Evolutionary conservation across 2,797 vertebrate species (phyloP).

Genomic region (Oreochromis mossambicus): DNA sequence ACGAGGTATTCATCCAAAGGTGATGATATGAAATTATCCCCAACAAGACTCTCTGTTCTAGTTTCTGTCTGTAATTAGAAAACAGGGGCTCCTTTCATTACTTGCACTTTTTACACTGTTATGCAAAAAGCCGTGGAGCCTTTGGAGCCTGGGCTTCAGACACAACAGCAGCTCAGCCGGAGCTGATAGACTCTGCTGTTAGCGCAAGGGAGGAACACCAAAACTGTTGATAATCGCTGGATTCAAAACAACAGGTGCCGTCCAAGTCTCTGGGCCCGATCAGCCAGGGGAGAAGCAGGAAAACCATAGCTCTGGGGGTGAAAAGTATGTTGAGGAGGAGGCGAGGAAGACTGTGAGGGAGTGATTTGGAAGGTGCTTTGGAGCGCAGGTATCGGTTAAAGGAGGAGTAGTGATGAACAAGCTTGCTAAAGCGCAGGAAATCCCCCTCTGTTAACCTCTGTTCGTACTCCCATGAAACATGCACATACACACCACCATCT

Average conservation of each 20-base stretch:
- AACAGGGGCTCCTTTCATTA: constrained; percentile 1
- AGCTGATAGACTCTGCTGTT: background rate
- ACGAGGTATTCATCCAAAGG: background rate
- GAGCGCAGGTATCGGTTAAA: background rate
- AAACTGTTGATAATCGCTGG: constrained; percentile 34
- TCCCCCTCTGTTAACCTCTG: background rate
- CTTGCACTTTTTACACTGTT: background rate
- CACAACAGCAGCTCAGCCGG: constrained; percentile 3
- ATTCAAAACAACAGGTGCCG: constrained; percentile 41
- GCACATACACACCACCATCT: background rate
- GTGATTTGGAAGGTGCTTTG: background rate
- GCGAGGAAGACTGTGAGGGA: background rate
- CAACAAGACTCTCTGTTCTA: background rate
- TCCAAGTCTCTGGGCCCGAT: background rate
- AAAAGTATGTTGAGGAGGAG: background rate
- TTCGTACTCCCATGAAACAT: background rate
- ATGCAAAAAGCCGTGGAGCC: background rate
- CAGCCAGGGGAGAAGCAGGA: background rate
- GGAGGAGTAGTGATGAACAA: background rate
- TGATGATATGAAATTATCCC: constrained; percentile 6
- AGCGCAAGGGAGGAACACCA: background rate
- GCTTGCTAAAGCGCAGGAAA: background rate
- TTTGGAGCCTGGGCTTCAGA: background rate
- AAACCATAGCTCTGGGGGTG: background rate
- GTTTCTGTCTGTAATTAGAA: background rate